Percentiles rank a stretch among this genome's conserved stretches.
phyloP scores from a whole-genome alignment of 2,113 vertebrate genomes.

The Anolis carolinensis region DNA sequence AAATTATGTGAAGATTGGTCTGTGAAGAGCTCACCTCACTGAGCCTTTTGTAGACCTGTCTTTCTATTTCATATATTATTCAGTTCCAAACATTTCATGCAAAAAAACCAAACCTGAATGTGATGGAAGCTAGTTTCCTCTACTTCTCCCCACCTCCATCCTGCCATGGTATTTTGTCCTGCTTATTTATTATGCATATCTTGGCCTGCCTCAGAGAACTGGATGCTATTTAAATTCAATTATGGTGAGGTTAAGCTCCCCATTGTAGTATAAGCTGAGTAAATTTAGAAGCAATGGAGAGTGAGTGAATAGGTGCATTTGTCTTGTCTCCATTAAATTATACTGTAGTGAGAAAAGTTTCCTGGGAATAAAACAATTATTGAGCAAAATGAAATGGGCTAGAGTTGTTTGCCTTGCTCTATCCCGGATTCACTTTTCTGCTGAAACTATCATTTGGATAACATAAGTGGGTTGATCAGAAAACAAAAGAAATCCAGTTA shows the following conservation, averaged over 20 bases:
- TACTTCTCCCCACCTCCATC: no score
- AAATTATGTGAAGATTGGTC: neutral
- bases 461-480: constrained; percentile 28
- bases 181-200: constrained; percentile 58
- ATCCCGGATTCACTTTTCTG: constrained; percentile 42
- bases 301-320: constrained; percentile 66
- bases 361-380: constrained; percentile 60
- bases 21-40: neutral
- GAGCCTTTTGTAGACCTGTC: neutral
- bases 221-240: constrained; percentile 69
- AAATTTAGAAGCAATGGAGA: constrained; percentile 69
- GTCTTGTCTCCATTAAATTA: constrained; percentile 68
- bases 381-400: constrained; percentile 57
- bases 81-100: neutral
- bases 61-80: constrained; percentile 4
- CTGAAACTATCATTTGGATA: constrained; percentile 48
- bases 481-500: constrained; percentile 50
- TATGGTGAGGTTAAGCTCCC: constrained; percentile 62
- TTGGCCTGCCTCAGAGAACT: constrained; percentile 54
- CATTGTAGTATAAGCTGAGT: constrained; percentile 57
- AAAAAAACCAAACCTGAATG: neutral
- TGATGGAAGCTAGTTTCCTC: neutral
- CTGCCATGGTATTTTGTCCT: neutral
- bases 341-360: constrained; percentile 49
- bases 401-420: constrained; percentile 41